These are phyloP conservation scores for Drosophila setosimentum DNA, from an alignment of 2,888 invertebrate genomes.

Conservation along the genomic window DNA sequence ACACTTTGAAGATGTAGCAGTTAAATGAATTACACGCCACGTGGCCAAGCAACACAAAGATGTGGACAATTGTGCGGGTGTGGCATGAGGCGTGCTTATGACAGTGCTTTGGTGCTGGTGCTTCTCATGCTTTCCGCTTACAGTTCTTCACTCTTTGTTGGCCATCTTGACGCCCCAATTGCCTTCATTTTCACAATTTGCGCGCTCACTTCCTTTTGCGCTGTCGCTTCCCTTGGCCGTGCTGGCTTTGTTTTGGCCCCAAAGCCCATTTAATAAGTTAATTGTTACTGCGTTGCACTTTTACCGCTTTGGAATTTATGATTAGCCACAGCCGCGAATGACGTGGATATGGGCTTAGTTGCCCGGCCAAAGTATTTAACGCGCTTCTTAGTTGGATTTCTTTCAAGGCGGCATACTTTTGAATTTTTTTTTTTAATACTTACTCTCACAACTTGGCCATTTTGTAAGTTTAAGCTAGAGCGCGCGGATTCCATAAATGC, in stretches of 20 bases:
- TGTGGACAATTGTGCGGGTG: conserved; percentile 4
- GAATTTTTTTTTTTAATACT: conserved; percentile 5
- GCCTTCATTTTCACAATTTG: conserved; percentile 57
- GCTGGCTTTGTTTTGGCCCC: conserved; percentile 46
- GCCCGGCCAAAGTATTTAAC: conserved; percentile 48
- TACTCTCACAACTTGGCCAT: conserved; percentile 24
- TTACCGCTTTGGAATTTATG: conserved; percentile 74
- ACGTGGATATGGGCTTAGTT: conserved; percentile 36
- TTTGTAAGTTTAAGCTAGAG: conserved; percentile 48
- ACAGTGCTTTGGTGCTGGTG: background rate
- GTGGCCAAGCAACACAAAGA: conserved; percentile 3
- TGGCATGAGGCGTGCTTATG: conserved; percentile 19
- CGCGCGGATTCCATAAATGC: conserved; percentile 69
- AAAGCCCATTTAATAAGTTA: conserved; percentile 82
- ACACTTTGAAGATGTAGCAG: conserved; percentile 31
- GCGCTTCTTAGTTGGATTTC: conserved; percentile 39
- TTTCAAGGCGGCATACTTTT: conserved; percentile 30
- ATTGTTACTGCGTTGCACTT: conserved; percentile 79
- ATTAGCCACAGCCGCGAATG: conserved; percentile 59
- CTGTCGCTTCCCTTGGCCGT: conserved; percentile 30
- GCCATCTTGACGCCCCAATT: conserved; percentile 50
- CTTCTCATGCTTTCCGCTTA: conserved; percentile 4
- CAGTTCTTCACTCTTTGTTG: conserved; percentile 9
- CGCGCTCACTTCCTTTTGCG: conserved; percentile 47
- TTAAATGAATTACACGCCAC: conserved; percentile 60